Percentiles rank a stretch among this genome's conserved stretches.
These are phyloP conservation scores for Gopherus flavomarginatus DNA, from an alignment of 2,113 vertebrate species.

Conservation along the genomic window DNA sequence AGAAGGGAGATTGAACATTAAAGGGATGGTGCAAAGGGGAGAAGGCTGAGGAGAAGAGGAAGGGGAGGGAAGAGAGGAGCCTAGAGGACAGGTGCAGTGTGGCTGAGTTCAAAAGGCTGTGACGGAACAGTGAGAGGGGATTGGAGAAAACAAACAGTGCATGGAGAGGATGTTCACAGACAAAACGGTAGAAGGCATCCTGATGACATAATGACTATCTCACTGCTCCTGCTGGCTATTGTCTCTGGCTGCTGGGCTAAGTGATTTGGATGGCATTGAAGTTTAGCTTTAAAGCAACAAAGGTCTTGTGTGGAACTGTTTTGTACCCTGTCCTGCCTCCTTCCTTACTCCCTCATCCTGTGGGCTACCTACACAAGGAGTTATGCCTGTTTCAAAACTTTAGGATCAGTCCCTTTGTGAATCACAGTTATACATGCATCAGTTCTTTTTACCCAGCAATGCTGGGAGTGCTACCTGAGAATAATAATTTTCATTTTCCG, in stretches of 20 bases:
- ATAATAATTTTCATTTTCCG: constrained; percentile 42
- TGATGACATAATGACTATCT: background rate
- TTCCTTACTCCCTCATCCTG: background rate
- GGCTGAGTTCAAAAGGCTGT: background rate
- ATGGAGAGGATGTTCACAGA: rapidly evolving
- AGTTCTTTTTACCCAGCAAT: background rate
- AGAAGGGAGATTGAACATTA: background rate
- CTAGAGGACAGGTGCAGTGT: background rate
- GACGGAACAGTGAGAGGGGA: background rate
- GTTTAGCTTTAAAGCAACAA: constrained; percentile 9
- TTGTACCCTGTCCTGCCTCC: background rate
- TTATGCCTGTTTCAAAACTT: background rate
- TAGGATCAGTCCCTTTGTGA: background rate
- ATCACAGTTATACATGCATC: background rate
- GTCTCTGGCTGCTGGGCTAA: background rate
- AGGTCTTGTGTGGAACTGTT: background rate
- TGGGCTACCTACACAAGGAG: constrained; percentile 12
- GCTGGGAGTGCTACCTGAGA: background rate
- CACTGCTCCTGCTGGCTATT: background rate
- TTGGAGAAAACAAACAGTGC: background rate
- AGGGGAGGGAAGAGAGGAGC: background rate
- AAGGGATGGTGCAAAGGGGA: background rate
- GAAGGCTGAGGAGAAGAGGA: background rate
- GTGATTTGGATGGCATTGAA: background rate
- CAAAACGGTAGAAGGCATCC: background rate